Conservation (phyloP, 2,888 invertebrate species). For the Epirrita christyi region DNA sequence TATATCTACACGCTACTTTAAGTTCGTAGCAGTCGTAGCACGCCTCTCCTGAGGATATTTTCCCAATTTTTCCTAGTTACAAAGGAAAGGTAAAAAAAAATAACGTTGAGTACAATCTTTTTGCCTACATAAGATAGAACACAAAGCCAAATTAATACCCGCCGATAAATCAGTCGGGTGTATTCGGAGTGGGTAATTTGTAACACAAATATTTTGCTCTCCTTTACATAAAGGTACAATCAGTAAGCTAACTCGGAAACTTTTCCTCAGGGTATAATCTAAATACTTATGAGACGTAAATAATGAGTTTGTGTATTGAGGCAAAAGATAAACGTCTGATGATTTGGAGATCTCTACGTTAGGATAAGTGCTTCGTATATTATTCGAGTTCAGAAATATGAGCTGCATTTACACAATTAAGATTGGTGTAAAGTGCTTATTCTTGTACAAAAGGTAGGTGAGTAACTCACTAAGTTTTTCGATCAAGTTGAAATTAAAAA, state of each 20-base stretch:
- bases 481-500: too few species aligned
- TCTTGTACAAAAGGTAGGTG: too few species aligned
- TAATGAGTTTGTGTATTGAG: slow-evolving; percentile 11
- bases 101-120: background rate
- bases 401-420: too few species aligned
- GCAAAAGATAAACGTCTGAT: slow-evolving; percentile 1
- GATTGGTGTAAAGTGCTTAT: too few species aligned
- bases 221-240: slow-evolving; percentile 7
- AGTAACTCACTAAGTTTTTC: too few species aligned
- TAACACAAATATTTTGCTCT: slow-evolving; percentile 17
- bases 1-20: background rate
- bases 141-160: slow-evolving; percentile 25
- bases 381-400: too few species aligned
- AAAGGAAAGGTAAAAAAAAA: background rate
- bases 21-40: background rate
- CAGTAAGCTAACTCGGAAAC: background rate
- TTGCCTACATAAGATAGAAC: background rate
- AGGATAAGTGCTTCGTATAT: too few species aligned
- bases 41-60: background rate
- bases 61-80: background rate
- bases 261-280: slow-evolving; percentile 1
- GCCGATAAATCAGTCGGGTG: slow-evolving; percentile 19
- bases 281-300: slow-evolving; percentile 11
- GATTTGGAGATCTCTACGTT: background rate
- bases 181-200: slow-evolving; percentile 16